phyloP scores from a whole-genome alignment of 2,113 vertebrate genomes.

The Xenopus tropicalis region DNA sequence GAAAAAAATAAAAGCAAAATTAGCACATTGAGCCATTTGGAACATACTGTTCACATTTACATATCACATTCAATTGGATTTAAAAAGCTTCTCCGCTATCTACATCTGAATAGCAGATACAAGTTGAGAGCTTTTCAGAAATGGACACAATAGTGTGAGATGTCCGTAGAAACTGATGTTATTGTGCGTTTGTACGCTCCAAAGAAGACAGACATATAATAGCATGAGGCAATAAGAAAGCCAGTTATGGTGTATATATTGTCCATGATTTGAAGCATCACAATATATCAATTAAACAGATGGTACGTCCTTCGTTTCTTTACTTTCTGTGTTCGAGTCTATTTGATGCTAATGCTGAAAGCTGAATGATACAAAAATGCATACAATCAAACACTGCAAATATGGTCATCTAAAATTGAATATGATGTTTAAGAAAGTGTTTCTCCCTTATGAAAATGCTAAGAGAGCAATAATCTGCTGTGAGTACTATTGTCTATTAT shows the following conservation, averaged over 20 bases:
- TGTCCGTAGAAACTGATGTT: conserved; percentile 20
- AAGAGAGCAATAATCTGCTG: conserved; percentile 2
- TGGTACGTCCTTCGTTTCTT: not conserved
- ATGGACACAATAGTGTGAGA: conserved; percentile 19
- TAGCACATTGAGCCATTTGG: not conserved
- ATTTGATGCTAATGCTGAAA: not conserved
- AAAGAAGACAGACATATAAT: not conserved
- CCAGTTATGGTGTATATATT: not conserved
- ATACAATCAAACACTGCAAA: not conserved
- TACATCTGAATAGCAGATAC: conserved; percentile 38
- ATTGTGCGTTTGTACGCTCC: conserved; percentile 16
- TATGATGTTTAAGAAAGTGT: not conserved
- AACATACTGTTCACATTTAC: conserved; percentile 21
- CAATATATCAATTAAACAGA: conserved; percentile 2
- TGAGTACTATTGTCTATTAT: conserved; percentile 7
- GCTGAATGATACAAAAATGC: not conserved
- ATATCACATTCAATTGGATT: conserved; percentile 24
- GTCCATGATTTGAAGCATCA: conserved; percentile 1
- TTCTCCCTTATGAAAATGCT: not conserved
- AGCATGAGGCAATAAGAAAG: not conserved
- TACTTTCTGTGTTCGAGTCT: not conserved
- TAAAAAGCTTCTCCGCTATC: conserved; percentile 30
- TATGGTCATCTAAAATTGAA: not conserved
- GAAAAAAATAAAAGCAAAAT: conserved; percentile 5
- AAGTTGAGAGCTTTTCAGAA: conserved; percentile 18